Conservation (phyloP, 2,113 vertebrate genomes). For the Physeter macrocephalus region DNA sequence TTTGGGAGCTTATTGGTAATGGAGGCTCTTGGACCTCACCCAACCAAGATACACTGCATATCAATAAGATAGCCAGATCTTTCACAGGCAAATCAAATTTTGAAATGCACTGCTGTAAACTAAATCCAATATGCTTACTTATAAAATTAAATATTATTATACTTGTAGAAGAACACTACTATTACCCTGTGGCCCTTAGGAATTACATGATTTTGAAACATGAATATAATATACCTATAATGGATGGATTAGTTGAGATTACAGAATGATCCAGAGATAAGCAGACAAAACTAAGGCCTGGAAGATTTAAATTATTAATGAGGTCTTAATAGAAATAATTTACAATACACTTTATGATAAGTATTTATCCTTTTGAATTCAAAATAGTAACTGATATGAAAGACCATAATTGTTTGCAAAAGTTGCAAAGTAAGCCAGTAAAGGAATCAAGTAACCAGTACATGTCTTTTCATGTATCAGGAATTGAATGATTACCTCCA, state of each 20-base stretch:
- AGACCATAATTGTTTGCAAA: background rate
- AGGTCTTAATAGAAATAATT: background rate
- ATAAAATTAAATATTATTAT: background rate
- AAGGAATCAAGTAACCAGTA: background rate
- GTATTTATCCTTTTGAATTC: background rate
- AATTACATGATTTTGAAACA: background rate
- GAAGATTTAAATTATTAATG: background rate
- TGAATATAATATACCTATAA: background rate
- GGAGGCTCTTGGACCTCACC: fast-evolving
- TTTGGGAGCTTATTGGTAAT: background rate
- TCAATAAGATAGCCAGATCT: background rate
- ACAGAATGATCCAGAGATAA: background rate
- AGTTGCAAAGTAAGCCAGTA: background rate
- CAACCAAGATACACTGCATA: background rate
- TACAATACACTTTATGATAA: background rate
- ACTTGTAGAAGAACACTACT: background rate
- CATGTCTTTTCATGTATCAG: background rate
- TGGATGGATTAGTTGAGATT: background rate
- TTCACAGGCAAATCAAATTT: background rate
- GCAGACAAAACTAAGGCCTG: background rate
- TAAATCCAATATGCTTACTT: background rate
- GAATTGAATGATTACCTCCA: background rate
- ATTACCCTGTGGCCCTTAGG: background rate
- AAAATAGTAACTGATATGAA: background rate
- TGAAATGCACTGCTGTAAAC: background rate